Base-by-base conservation (phyloP, 2,888 invertebrate species). In the Galerucella nymphaeae region DNA sequence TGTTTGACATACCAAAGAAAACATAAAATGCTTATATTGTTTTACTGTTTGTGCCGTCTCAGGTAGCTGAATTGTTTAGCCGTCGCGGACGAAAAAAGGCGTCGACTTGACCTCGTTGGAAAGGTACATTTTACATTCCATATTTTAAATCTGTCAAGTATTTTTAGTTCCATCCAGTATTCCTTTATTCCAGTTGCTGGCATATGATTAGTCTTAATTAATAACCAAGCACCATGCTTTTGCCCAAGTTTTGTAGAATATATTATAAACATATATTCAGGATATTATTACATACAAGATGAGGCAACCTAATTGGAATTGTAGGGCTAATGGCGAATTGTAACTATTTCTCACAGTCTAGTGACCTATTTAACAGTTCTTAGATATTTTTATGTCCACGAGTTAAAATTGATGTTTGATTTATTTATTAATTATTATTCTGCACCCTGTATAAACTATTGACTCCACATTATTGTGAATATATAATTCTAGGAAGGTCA, bases 401-500 rank as follows among this genome's bases (percentile, higher is more conserved):
- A 9, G 30, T 38, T 38, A 38, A 38, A 38, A 38, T 38, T 38
- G 30, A 38, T 38, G 8, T 8, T 38, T n/a, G 8, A n/a, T 50
- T n/a, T 8, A 10, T 16, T 18, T n/a, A n/a, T n/a, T 50, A 16
- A 9, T 16, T 16, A 16, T 53, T 53, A 8, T 6, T 16, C 3
- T 53, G 16, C 10, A 53, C 53, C 18, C 53, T 53, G 53, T 53
- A 53, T 53, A 53, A 8, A 18, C 10, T 9, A 53, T 18, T 53
- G 53, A 53, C 48, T n/a, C 14, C n/a, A 48, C 48, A 48, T 48
- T 18, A 18, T 16, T 53, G 8, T 18, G 10, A 53, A 53, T 53
- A 53, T 53, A 53, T 53, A 53, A 53, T 53, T 53, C 53, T 53
- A 16, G 18, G 53, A 53, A 53, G 53, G 53, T 53, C 48, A n/a